Conservation (phyloP, 2,888 invertebrate genomes). For the Trypoxylon attenuatum region DNA sequence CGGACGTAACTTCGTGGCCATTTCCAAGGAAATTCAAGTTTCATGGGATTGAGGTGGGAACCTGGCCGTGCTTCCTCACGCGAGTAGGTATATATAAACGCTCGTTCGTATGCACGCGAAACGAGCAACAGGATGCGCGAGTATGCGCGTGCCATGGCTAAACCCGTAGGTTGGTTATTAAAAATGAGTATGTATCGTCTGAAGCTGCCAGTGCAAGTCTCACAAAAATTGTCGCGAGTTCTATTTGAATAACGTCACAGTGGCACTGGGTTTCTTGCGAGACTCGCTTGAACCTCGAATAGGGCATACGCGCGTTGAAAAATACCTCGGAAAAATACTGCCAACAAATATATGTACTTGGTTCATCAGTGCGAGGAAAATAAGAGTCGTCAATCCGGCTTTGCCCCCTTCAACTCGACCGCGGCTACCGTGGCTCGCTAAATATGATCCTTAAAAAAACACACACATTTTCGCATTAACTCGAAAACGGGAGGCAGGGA, state of each 20-base stretch:
- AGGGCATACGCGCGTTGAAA: neutral
- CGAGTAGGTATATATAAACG: slow-evolving; percentile 42
- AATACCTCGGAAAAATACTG: slow-evolving; percentile 8
- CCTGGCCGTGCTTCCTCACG: slow-evolving; percentile 8
- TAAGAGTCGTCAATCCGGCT: no score
- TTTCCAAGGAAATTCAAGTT: slow-evolving; percentile 67
- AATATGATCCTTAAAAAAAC: no score
- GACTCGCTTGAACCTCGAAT: neutral
- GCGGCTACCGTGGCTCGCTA: no score
- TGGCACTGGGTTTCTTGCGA: neutral
- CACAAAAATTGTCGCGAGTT: slow-evolving; percentile 38
- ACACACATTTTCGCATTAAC: no score
- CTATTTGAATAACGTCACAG: slow-evolving; percentile 45
- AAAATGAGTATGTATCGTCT: slow-evolving; percentile 51
- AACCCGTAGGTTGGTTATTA: slow-evolving; percentile 41
- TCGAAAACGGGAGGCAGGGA: no score
- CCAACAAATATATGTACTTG: no score
- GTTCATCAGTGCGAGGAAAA: no score
- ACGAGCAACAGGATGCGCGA: slow-evolving; percentile 44
- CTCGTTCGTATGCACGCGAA: slow-evolving; percentile 50
- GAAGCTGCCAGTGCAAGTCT: neutral
- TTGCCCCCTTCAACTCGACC: no score
- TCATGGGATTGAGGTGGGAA: slow-evolving; percentile 54
- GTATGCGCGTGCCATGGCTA: neutral
- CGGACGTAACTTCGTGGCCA: slow-evolving; percentile 56